Evolutionary conservation across 2,888 invertebrate genomes (phyloP).

Genomic region (Branchellion lobata): DNA sequence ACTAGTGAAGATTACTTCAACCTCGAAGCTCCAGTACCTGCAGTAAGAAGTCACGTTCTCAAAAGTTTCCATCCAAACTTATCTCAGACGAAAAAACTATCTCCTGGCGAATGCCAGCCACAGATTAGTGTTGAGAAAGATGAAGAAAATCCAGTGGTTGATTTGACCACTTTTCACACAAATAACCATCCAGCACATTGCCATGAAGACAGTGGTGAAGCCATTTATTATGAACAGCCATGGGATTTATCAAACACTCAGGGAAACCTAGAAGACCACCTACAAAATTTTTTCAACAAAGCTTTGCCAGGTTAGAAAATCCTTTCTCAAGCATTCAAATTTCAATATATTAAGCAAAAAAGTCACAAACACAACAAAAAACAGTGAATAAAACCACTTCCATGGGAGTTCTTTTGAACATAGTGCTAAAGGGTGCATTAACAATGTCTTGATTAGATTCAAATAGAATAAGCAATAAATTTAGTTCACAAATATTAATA

Average conservation of each 20-base stretch:
- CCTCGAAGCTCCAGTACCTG: not conserved
- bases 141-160: not conserved
- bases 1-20: slow-evolving; percentile 24
- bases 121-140: not conserved
- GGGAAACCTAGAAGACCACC: slow-evolving; percentile 55
- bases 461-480: no score
- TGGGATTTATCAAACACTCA: slow-evolving; percentile 54
- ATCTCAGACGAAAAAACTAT: not conserved
- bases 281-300: slow-evolving; percentile 50
- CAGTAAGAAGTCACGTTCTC: not conserved
- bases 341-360: no score
- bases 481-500: no score
- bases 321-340: no score
- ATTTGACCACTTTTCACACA: not conserved
- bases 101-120: not conserved
- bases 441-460: no score
- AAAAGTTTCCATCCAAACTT: not conserved
- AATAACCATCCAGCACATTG: not conserved
- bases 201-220: slow-evolving; percentile 7
- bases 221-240: slow-evolving; percentile 53
- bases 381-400: no score
- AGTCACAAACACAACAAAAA: no score
- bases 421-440: no score
- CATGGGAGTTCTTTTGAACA: no score
- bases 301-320: not conserved